Percentiles rank a stretch among this genome's conserved stretches.
Evolutionary conservation across 2,888 invertebrate genomes (phyloP).

Genomic region (Monochamus alternatus): DNA sequence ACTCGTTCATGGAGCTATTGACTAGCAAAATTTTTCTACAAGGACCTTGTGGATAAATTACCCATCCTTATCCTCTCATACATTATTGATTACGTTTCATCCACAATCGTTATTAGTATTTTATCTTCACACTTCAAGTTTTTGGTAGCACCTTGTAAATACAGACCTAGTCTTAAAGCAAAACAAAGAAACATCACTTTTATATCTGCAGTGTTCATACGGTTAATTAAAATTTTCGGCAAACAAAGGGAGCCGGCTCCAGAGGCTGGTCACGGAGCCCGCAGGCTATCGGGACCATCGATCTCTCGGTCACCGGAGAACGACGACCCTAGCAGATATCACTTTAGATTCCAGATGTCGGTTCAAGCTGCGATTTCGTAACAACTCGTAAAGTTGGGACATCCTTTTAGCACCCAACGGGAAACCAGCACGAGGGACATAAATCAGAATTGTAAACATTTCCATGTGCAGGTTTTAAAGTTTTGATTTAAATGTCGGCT

Average conservation of each 20-base stretch:
- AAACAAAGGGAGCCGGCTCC: slow-evolving; percentile 4
- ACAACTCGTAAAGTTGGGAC: neutral
- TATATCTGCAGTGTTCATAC: neutral
- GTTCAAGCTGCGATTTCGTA: slow-evolving; percentile 1
- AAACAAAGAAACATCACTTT: neutral
- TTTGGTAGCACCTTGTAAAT: too few species aligned
- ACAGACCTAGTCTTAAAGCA: too few species aligned
- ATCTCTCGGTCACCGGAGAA: slow-evolving; percentile 50
- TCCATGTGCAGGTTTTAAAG: neutral
- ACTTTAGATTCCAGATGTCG: neutral
- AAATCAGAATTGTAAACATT: slow-evolving; percentile 1
- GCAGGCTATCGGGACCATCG: slow-evolving; percentile 24
- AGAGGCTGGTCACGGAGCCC: neutral
- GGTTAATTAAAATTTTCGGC: neutral
- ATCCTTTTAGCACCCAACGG: neutral
- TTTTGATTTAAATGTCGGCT: too few species aligned
- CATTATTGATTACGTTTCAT: too few species aligned
- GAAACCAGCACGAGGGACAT: neutral
- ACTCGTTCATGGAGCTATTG: too few species aligned
- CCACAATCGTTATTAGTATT: too few species aligned
- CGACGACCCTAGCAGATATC: slow-evolving; percentile 42
- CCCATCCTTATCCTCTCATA: too few species aligned
- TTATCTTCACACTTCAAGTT: too few species aligned
- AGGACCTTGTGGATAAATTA: too few species aligned
- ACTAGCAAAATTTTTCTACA: too few species aligned